Evolutionary conservation across 2,888 invertebrate species (phyloP), one percentile per base, ranked within the genome.

Genomic region (Apodemia zela): DNA sequence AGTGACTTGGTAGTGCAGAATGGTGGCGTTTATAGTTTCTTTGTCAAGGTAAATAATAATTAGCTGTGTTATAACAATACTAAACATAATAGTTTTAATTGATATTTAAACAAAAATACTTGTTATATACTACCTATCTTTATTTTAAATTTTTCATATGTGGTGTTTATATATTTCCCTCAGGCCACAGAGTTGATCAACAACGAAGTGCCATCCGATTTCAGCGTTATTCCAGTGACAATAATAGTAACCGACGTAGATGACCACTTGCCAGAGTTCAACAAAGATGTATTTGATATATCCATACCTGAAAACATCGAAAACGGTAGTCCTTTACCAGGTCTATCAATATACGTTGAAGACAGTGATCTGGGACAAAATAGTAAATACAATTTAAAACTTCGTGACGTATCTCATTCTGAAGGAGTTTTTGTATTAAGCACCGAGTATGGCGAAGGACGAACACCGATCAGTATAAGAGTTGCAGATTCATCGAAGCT

Each of bases 211-310:
- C 94, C 95, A 7, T 94, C 94, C 0, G 96, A 96, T 69, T 93
- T 93, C 38, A 92, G 95, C 0, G 92, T 93, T 0, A 94, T 95
- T 1, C 93, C 94, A 47, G 92, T 97, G 0, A 96, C 96, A 0
- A 94, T 97, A 47, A 95, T 97, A 0, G 94, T 97, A 33, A 95
- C 95, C 0, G 97, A 97, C 73, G 94, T 94, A 0, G 96, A 97
- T 71, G 97, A 97, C 74, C 94, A 96, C 69, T 87, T 93, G 15
- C 96, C 97, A 0, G 86, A 92, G 70, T 97, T 97, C 71, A 96
- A 95, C 72, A 90, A 92, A 68, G 85, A 93, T 2, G 81, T 88
- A 1, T 96, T 95, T 66, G 93, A 94, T 69, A 93, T 96, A 61
- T 94, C 94, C 0, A 94, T 97, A 65, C 94, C 96, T 0, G 97